A percentile compares a stretch with the other conserved stretches of the same genome.
These are phyloP conservation scores for Calephelis perditalis DNA, from an alignment of 2,888 invertebrate species.

Conservation along the genomic window DNA sequence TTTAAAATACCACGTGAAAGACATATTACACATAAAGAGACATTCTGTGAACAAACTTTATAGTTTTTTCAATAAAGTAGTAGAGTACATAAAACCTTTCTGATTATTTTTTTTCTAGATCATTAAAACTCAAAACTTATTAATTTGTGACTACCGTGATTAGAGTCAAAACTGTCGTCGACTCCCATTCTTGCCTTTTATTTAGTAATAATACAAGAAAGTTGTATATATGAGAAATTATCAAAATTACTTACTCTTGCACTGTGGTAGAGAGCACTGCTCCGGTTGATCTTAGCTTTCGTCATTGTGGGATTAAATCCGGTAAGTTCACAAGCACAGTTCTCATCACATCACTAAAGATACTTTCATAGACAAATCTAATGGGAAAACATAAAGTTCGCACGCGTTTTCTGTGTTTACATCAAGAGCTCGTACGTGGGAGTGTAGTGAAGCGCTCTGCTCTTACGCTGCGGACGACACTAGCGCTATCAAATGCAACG, in stretches of 20 bases:
- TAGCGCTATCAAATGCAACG: constrained; percentile 49
- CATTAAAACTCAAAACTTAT: too few relatives aligned
- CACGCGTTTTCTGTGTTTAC: constrained; percentile 64
- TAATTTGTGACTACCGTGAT: too few relatives aligned
- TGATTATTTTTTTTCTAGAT: too few relatives aligned
- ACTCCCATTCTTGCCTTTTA: too few relatives aligned
- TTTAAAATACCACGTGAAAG: constrained; percentile 26
- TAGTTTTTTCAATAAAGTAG: too few relatives aligned
- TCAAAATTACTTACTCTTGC: constrained; percentile 80
- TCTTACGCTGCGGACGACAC: constrained; percentile 39
- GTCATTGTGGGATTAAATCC: constrained; percentile 67
- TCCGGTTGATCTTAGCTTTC: constrained; percentile 76
- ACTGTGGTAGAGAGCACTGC: constrained; percentile 84
- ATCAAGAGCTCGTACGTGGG: constrained; percentile 65
- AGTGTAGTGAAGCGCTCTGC: constrained; percentile 51
- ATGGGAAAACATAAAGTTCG: constrained; percentile 46
- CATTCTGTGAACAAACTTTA: too few relatives aligned
- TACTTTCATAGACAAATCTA: constrained; percentile 38
- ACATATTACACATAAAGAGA: not conserved
- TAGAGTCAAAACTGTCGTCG: too few relatives aligned
- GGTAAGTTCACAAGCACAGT: constrained; percentile 50
- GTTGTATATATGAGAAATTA: not conserved
- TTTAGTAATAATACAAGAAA: too few relatives aligned
- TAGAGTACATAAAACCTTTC: too few relatives aligned
- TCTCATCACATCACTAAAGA: constrained; percentile 54